Percentiles rank a stretch among this genome's conserved stretches.
Evolutionary conservation across 1,140 invertebrate genomes (phyloP).

Genomic region (Liolophura sinensis): DNA sequence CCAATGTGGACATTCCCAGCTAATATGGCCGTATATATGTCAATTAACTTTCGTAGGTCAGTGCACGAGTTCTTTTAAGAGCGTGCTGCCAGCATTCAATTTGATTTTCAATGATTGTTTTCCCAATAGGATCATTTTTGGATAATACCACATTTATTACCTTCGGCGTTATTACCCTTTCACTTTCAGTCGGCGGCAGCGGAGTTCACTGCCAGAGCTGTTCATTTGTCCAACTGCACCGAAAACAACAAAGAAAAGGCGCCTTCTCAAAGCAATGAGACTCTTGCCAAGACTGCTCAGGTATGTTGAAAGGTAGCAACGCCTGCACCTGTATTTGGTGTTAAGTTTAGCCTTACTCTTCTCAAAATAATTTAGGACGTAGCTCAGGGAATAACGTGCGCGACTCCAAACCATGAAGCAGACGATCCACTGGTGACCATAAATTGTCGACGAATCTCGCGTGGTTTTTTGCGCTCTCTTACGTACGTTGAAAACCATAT

Average conservation of each 20-base stretch:
- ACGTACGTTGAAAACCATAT: too few relatives aligned
- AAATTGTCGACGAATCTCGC: too few relatives aligned
- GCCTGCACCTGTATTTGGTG: too few relatives aligned
- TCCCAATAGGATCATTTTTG: neutral
- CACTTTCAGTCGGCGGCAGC: slow-evolving; percentile 26
- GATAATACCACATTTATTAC: neutral
- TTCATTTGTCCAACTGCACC: slow-evolving; percentile 34
- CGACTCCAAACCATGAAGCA: too few relatives aligned
- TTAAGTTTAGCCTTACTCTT: too few relatives aligned
- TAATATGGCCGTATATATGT: neutral
- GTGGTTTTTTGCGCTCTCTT: too few relatives aligned
- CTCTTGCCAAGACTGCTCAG: slow-evolving; percentile 37
- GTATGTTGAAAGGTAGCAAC: slow-evolving; percentile 7
- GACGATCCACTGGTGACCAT: too few relatives aligned
- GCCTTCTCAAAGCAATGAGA: slow-evolving; percentile 31
- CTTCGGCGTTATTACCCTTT: slow-evolving; percentile 1
- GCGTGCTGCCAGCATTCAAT: neutral
- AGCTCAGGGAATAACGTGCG: too few relatives aligned
- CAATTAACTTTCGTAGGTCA: neutral
- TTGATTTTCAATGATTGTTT: too few relatives aligned
- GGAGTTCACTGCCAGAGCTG: slow-evolving; percentile 35
- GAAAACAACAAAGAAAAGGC: slow-evolving; percentile 22
- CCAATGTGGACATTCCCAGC: neutral
- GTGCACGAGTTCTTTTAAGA: neutral
- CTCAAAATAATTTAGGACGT: too few relatives aligned